Evolutionary conservation across 2,888 invertebrate species (phyloP).

Genomic region (Pollenia amentaria): DNA sequence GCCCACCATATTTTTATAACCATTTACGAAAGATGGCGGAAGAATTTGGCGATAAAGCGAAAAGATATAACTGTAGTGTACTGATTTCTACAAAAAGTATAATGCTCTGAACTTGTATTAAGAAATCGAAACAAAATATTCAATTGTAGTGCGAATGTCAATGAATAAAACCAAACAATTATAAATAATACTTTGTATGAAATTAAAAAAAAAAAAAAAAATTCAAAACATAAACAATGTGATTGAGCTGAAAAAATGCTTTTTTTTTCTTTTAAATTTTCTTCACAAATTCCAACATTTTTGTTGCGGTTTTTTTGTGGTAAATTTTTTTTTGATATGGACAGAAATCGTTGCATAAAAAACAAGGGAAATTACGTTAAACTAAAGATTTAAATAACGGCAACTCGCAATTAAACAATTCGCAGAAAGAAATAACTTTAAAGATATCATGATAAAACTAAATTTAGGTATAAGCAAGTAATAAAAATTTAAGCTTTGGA

Average conservation of each 20-base stretch:
- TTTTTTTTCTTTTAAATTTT: not conserved
- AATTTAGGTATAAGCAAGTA: not conserved
- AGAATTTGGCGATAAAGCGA: no score
- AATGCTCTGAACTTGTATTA: no score
- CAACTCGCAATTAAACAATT: not conserved
- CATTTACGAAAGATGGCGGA: no score
- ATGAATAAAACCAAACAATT: conserved; percentile 23
- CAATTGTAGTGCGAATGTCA: not conserved
- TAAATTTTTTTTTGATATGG: conserved; percentile 61
- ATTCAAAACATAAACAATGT: conserved; percentile 23
- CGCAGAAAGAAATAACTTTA: not conserved
- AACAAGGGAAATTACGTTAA: conserved; percentile 51
- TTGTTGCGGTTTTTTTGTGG: conserved; percentile 72
- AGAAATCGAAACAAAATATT: not conserved
- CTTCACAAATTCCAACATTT: conserved; percentile 56
- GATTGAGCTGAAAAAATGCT: conserved; percentile 25
- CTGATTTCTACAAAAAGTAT: no score
- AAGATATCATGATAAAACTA: not conserved
- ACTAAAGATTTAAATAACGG: conserved; percentile 50
- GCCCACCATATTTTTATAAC: no score
- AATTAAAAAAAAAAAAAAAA: conserved; percentile 10
- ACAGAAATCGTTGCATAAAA: conserved; percentile 43
- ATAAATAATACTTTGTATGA: conserved; percentile 10
- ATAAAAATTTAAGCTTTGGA: not conserved
- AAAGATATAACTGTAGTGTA: no score